phyloP scores from a whole-genome alignment of 2,888 invertebrate species.

The Liopterus haemorrhoidalis region DNA sequence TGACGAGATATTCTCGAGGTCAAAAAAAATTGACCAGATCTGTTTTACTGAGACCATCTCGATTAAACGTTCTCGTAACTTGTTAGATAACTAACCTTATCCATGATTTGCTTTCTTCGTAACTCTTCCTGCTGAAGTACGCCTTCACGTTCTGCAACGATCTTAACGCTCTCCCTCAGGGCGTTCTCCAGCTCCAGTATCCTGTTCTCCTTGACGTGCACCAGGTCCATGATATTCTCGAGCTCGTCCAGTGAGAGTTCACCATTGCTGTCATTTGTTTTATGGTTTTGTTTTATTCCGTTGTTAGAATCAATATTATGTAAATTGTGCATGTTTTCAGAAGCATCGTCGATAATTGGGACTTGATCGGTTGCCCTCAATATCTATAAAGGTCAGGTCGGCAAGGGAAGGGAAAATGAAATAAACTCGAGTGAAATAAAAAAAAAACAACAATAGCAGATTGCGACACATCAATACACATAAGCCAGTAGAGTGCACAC shows the following conservation, averaged over 20 bases:
- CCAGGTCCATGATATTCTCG: conserved; percentile 17
- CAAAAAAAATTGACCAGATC: no score
- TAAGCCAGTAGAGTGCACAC: conserved; percentile 21
- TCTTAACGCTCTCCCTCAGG: conserved; percentile 69
- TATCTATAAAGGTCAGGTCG: conserved; percentile 21
- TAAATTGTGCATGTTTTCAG: conserved; percentile 1
- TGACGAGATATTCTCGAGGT: no score
- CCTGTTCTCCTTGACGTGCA: conserved; percentile 40
- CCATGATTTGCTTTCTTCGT: conserved; percentile 56
- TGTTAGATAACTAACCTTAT: conserved; percentile 56
- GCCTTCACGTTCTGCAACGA: conserved; percentile 63
- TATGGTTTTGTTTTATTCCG: conserved; percentile 2
- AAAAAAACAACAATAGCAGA: conserved; percentile 23
- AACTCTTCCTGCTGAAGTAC: conserved; percentile 61
- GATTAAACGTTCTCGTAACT: no score
- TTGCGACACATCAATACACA: conserved; percentile 24
- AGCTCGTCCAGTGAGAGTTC: conserved; percentile 16
- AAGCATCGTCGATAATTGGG: conserved; percentile 7
- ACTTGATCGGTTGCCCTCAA: conserved; percentile 22
- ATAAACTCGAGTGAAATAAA: conserved; percentile 22
- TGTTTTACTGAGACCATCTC: no score
- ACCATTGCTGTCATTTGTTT: neutral
- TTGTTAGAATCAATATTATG: neutral
- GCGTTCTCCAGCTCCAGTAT: conserved; percentile 80
- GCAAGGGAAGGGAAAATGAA: conserved; percentile 21